Base-by-base conservation (phyloP, 2,113 vertebrate genomes). In the Semicossyphus pulcher region DNA sequence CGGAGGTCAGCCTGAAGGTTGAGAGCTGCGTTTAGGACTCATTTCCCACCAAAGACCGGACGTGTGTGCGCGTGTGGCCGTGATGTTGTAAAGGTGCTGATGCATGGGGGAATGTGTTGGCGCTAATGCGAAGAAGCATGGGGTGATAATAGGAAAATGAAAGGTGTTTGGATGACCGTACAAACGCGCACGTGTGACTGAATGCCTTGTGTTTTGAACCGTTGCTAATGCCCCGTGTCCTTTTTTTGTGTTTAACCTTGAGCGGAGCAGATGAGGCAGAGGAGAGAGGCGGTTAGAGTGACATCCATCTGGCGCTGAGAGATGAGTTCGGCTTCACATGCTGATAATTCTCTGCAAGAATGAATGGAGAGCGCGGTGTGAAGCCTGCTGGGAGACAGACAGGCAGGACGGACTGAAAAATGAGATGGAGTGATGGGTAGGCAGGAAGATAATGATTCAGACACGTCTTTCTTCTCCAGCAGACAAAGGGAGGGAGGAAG, bases 241-340 rank as follows among this genome's bases (percentile, higher is more conserved):
- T 63, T 51, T 44, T 32, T 20, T 4, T 32, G 26, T 29, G 25
- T 78, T 81, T 87, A 88, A 84, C 86, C 89, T 92, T 90, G 90
- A 89, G 62, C 36, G n/a, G 26, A 76, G 59, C 62, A 23, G 66
- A 64, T 18, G 58, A 80, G 52, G 59, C 71, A 66, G 68, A 42
- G 68, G 70, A 72, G 81, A 68, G 76, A 61, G 71, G 77, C 61
- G 58, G 76, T 64, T 68, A 47, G 59, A 66, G 73, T 79, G 74
- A 78, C 52, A 59, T 83, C 90, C 88, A 90, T 89, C 89, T 89
- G 90, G 63, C 79, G 70, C 58, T 1, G 75, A 81, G 76, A 83
- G 85, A 82, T 51, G 67, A 81, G 71, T 61, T 83, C 78, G 47
- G 84, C 83, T 80, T 67, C 70, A 86, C 88, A 83, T 58, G 78